Evolutionary conservation across 2,888 invertebrate genomes (phyloP), one percentile per base, ranked within the genome.

Genomic region (Aphodius sticticus): DNA sequence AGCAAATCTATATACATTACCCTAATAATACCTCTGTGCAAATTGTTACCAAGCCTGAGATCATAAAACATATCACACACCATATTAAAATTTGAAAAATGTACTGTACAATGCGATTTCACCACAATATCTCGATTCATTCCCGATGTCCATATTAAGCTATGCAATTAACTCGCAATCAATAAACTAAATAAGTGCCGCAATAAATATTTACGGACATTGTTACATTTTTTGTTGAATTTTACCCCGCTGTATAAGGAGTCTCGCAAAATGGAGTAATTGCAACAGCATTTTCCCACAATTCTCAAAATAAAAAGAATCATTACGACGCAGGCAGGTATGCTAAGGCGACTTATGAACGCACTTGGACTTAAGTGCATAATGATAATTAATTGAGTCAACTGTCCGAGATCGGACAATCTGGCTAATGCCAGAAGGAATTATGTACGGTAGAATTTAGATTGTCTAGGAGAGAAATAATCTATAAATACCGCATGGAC

Each of bases 391-490:
- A 53, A 53, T 26, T 26, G 26, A 26, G 26, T 53, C 53, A 53
- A 53, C 3, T 53, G 53, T 53, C 12, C 53, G 53, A 53, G 53
- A 53, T 53, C 53, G 53, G 53, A 12, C 53, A 53, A 12, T 53
- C 53, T 53, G 12, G 53, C 53, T 53, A 53, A 53, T 53, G 53
- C 53, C 53, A 53, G 53, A 53, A 53, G 53, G 53, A 53, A 53
- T 53, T 53, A 53, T 53, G 53, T 53, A 12, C 53, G 53, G 12
- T 12, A 53, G 53, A 53, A 53, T 53, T 53, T 53, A 53, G 53
- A 53, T 53, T 53, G 53, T 53, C 53, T 53, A 53, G 53, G 53
- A 53, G 53, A 53, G 53, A 53, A 53, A 53, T 53, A 53, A 53
- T 53, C 53, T 53, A 53, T 53, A 53, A 53, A 53, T 53, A 53